These are phyloP conservation scores for Molossus alvarezi DNA, from an alignment of 2,797 vertebrate genomes.

Conservation along the genomic window DNA sequence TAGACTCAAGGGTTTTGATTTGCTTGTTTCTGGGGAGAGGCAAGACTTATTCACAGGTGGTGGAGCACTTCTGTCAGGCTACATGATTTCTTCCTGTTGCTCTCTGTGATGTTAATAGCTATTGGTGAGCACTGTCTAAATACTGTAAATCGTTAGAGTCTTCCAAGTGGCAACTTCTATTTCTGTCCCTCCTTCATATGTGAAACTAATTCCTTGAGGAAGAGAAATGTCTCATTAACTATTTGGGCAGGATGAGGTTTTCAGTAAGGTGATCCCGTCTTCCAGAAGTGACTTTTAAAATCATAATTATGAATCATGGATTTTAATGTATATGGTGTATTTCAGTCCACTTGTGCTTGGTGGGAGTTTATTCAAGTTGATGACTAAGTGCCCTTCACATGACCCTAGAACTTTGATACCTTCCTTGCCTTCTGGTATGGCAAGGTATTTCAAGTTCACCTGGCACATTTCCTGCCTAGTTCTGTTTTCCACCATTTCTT, in stretches of 20 bases:
- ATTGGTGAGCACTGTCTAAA: not conserved
- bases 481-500: not conserved
- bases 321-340: fast-evolving
- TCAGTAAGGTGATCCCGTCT: not conserved
- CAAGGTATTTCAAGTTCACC: not conserved
- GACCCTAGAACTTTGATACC: not conserved
- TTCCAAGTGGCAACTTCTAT: not conserved
- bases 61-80: not conserved
- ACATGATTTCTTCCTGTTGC: not conserved
- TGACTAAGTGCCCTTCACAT: not conserved
- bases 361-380: not conserved
- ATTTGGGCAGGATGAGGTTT: not conserved
- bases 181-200: not conserved
- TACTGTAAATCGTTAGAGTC: not conserved
- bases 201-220: not conserved
- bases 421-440: not conserved
- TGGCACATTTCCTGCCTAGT: not conserved
- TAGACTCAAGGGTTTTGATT: not conserved
- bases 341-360: too few relatives aligned
- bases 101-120: not conserved
- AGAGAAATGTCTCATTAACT: not conserved
- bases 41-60: not conserved
- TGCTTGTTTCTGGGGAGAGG: not conserved
- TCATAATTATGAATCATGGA: not conserved
- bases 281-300: not conserved